Evolutionary conservation across 2,888 invertebrate species (phyloP).

Genomic region (Ypsolopha sequella): DNA sequence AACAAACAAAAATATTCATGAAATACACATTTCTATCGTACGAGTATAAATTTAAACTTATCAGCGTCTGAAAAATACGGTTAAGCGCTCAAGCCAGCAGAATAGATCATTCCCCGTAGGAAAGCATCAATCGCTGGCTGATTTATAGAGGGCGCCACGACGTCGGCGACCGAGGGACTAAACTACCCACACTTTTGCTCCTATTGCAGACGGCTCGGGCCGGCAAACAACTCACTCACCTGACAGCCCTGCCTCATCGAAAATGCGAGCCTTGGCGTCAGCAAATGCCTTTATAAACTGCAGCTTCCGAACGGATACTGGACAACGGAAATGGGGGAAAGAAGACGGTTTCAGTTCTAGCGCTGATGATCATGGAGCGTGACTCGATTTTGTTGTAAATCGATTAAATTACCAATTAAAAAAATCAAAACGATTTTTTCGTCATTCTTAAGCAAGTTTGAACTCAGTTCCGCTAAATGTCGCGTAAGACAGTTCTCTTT

Average conservation of each 20-base stretch:
- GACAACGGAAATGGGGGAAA: no score
- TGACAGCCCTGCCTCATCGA: constrained; percentile 58
- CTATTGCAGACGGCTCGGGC: constrained; percentile 41
- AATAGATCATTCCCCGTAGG: constrained; percentile 70
- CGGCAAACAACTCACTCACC: constrained; percentile 69
- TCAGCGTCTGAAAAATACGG: constrained; percentile 43
- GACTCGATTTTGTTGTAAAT: no score
- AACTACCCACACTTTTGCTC: constrained; percentile 44
- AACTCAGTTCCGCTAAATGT: no score
- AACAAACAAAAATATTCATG: no score
- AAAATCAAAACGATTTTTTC: no score
- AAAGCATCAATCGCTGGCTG: constrained; percentile 65
- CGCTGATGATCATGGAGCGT: no score
- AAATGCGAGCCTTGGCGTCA: constrained; percentile 47
- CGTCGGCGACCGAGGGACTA: neutral
- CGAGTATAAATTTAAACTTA: neutral
- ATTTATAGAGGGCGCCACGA: constrained; percentile 57
- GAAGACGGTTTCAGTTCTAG: no score
- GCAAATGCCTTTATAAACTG: constrained; percentile 65
- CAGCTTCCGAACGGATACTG: no score
- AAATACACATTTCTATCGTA: neutral
- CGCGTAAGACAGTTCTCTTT: no score
- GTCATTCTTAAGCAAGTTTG: no score
- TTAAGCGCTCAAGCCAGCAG: constrained; percentile 45
- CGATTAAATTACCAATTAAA: no score